A percentile compares a stretch with the other conserved stretches of the same genome.
Conservation (phyloP, 1,140 invertebrate genomes). For the Papilio dardanus region DNA sequence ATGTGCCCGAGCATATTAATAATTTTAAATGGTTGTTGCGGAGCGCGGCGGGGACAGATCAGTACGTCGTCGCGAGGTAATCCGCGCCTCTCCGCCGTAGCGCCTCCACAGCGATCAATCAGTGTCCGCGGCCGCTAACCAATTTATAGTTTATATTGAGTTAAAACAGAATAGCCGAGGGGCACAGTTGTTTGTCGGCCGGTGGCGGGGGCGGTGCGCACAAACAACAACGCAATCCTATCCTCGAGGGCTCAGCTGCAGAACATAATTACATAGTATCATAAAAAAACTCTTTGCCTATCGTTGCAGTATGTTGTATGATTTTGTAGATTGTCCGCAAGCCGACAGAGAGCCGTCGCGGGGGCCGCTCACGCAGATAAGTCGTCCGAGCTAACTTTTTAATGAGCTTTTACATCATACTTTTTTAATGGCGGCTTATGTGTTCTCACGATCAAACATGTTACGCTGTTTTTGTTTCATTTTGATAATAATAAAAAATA, state of each 20-base stretch:
- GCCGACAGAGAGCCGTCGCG: too few species aligned
- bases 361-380: too few species aligned
- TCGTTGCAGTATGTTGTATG: too few species aligned
- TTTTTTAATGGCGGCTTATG: too few species aligned
- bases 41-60: not conserved
- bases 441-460: not conserved
- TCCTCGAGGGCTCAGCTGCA: too few species aligned
- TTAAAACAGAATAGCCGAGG: conserved; percentile 39
- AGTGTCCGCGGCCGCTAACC: conserved; percentile 44
- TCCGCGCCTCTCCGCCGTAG: not conserved
- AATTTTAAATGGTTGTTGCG: not conserved
- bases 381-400: too few species aligned
- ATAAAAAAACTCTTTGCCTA: too few species aligned
- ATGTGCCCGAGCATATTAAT: not conserved
- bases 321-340: too few species aligned
- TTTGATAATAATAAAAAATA: not conserved
- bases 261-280: too few species aligned
- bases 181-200: not conserved
- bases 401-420: too few species aligned
- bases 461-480: not conserved
- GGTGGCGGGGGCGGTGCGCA: not conserved
- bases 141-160: conserved; percentile 49
- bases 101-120: conserved; percentile 39
- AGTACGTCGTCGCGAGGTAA: not conserved
- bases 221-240: not conserved